Evolutionary conservation across 1,140 invertebrate species (phyloP), one percentile per base, ranked within the genome.

Genomic region (Dreissena polymorpha): DNA sequence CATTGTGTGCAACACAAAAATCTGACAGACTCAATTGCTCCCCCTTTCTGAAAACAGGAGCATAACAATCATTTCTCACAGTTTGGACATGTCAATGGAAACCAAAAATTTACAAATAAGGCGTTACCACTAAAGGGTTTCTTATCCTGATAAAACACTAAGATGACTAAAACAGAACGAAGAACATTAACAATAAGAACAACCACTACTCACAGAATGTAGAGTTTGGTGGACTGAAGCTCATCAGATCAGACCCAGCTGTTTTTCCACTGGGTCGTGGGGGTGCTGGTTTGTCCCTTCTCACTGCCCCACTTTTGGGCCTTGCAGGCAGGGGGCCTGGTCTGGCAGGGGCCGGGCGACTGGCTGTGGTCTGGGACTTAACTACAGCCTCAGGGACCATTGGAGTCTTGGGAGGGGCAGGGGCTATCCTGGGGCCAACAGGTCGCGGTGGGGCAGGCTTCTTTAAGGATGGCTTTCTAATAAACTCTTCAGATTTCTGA

Each of bases 341-440:
- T 65, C 69, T 64, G 79, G 81, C 72, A 7, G 86, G 87, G 18
- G 75, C 75, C 13, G 85, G 73, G 18, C 82, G 69, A 39, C 68
- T 57, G 3, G 77, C 64, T 60, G 68, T 39, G 13, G 68, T 74
- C 25, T 86, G 75, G 14, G 85, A 39, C 27, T 89, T 88, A n/a
- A 85, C 86, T 27, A 88, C 81, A 77, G 87, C 81, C 25, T 76
- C 75, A 16, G 90, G 90, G 8, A 86, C 72, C 57, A 83, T 76
- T n/a, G 68, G 76, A 16, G 55, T n/a, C 14, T 73, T 78, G n/a
- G 75, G 77, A 3, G 82, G 82, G 39, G 71, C 76, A 51, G 78
- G 76, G 7, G 83, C 81, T 49, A 83, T 76, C 49, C 81, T 76
- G n/a, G 81, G 73, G 7, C 74, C 80, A 67, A 64, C 80, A 27